These are phyloP conservation scores for Pedicia rivosa DNA, from an alignment of 2,888 invertebrate species.

Conservation along the genomic window DNA sequence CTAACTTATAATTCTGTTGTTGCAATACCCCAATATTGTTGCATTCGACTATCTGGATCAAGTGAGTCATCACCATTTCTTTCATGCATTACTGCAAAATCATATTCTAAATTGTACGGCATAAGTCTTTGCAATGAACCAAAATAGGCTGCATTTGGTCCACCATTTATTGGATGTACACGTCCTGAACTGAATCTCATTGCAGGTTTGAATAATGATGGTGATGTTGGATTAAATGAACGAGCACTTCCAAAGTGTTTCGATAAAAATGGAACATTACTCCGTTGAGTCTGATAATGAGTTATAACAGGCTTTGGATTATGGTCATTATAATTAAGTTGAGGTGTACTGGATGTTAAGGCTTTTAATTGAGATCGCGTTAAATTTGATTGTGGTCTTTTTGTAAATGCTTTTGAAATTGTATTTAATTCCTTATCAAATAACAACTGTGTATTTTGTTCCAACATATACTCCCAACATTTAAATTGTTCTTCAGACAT, in stretches of 20 bases:
- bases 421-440: conserved; percentile 81
- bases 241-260: conserved; percentile 67
- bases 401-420: conserved; percentile 44
- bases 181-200: conserved; percentile 37
- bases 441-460: conserved; percentile 74
- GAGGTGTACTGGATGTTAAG: conserved; percentile 56
- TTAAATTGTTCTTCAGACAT: conserved; percentile 76
- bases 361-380: conserved; percentile 31
- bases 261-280: conserved; percentile 39
- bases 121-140: conserved; percentile 69
- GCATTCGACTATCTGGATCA: conserved; percentile 70
- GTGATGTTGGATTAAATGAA: conserved; percentile 49
- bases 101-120: conserved; percentile 72
- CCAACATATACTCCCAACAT: conserved; percentile 88
- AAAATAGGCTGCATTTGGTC: conserved; percentile 76
- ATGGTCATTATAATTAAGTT: conserved; percentile 28
- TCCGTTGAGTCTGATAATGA: conserved; percentile 6
- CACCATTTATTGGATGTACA: conserved; percentile 38
- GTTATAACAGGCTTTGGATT: conserved; percentile 14
- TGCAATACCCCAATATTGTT: conserved; percentile 82
- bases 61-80: conserved; percentile 53
- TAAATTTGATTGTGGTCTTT: conserved; percentile 27
- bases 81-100: conserved; percentile 70
- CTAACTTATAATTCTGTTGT: conserved; percentile 57
- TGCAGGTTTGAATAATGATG: conserved; percentile 35